phyloP scores from a whole-genome alignment of 2,888 invertebrate genomes.

The Sarcophaga caerulescens region DNA sequence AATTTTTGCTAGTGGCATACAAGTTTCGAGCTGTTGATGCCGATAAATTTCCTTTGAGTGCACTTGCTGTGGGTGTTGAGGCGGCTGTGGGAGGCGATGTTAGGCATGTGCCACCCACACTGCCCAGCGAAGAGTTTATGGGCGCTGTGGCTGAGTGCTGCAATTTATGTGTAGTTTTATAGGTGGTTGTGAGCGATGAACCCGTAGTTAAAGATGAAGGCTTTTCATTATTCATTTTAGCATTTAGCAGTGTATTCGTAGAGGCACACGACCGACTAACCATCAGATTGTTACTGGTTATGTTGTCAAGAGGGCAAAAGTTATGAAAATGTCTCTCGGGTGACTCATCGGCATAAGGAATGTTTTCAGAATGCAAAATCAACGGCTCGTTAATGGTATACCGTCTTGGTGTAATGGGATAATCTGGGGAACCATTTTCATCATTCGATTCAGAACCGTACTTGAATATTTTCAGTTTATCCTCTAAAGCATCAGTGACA shows the following conservation, averaged over 20 bases:
- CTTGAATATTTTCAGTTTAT: constrained; percentile 58
- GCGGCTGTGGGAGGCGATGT: constrained; percentile 74
- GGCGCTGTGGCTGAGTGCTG: constrained; percentile 78
- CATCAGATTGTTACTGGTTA: constrained; percentile 72
- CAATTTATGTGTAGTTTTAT: constrained; percentile 73
- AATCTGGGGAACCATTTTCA: constrained; percentile 81
- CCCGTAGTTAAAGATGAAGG: constrained; percentile 39
- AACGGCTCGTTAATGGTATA: constrained; percentile 79
- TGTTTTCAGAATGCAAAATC: constrained; percentile 83
- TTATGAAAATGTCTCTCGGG: constrained; percentile 82
- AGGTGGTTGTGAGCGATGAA: constrained; percentile 68
- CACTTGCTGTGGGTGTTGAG: constrained; percentile 73
- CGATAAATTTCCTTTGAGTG: constrained; percentile 63
- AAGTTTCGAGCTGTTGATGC: constrained; percentile 70
- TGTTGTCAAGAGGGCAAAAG: constrained; percentile 73
- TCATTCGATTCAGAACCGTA: constrained; percentile 84
- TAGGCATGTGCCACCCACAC: constrained; percentile 65
- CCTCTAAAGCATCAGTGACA: constrained; percentile 91
- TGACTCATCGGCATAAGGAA: constrained; percentile 88
- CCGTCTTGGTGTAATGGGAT: constrained; percentile 76
- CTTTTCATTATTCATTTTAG: constrained; percentile 65
- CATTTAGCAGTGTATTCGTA: constrained; percentile 67
- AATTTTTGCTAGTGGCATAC: constrained; percentile 73
- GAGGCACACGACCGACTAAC: constrained; percentile 76
- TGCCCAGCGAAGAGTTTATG: constrained; percentile 67